Conservation (phyloP, 2,113 vertebrate genomes). For the Perccottus glenii region DNA sequence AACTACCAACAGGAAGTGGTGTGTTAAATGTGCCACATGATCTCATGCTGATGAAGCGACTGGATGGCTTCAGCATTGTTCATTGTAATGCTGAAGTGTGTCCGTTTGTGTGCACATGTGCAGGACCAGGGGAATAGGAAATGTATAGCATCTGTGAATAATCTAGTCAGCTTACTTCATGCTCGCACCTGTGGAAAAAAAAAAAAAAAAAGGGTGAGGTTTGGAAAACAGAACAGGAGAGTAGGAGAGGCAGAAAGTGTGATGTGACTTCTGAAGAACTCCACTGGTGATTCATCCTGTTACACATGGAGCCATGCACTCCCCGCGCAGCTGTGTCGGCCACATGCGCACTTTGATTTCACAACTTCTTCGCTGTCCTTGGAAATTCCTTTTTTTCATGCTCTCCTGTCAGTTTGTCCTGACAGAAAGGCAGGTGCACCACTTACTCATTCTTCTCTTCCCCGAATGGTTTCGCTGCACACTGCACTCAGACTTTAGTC, state of each 20-base stretch:
- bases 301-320: slow-evolving; percentile 69
- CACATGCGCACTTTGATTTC: slow-evolving; percentile 77
- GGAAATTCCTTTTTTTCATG: slow-evolving; percentile 72
- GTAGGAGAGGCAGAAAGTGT: slow-evolving; percentile 26
- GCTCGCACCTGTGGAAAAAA: slow-evolving; percentile 59
- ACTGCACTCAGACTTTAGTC: slow-evolving; percentile 29
- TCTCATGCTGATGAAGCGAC: slow-evolving; percentile 70
- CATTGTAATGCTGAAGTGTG: slow-evolving; percentile 63
- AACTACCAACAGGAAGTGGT: slow-evolving; percentile 61
- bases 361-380: slow-evolving; percentile 77
- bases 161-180: slow-evolving; percentile 60
- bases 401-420: slow-evolving; percentile 49
- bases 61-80: slow-evolving; percentile 68
- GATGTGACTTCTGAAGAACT: slow-evolving; percentile 72
- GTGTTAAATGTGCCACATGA: slow-evolving; percentile 68
- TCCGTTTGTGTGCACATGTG: slow-evolving; percentile 18
- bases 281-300: slow-evolving; percentile 73
- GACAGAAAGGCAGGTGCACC: slow-evolving; percentile 75
- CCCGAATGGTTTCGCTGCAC: slow-evolving; percentile 35
- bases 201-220: slow-evolving; percentile 35
- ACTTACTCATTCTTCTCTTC: slow-evolving; percentile 70
- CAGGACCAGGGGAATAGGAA: slow-evolving; percentile 7
- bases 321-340: slow-evolving; percentile 73
- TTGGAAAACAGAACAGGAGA: slow-evolving; percentile 51
- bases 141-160: slow-evolving; percentile 49